A percentile compares a stretch with the other conserved stretches of the same genome.
These are phyloP conservation scores for Sipha maydis DNA, from an alignment of 2,888 invertebrate genomes.

Conservation along the genomic window DNA sequence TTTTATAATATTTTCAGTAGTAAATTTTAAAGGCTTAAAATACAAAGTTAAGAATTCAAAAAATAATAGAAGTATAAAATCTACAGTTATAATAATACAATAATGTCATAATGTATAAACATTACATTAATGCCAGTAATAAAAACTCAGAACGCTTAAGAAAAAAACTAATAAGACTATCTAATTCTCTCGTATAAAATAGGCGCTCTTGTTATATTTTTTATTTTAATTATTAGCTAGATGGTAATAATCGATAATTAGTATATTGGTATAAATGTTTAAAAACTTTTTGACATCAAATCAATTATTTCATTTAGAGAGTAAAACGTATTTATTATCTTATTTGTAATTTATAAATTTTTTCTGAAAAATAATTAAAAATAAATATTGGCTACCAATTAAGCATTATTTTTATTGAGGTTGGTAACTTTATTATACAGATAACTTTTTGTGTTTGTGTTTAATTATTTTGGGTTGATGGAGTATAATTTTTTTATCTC, in stretches of 20 bases:
- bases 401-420: neutral
- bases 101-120: too few relatives aligned
- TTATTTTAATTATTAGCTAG: too few relatives aligned
- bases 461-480: constrained; percentile 36
- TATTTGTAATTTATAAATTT: neutral
- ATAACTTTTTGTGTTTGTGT: constrained; percentile 19
- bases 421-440: constrained; percentile 15
- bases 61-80: too few relatives aligned
- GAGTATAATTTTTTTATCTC: constrained; percentile 2
- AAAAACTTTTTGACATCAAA: neutral
- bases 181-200: neutral
- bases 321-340: neutral
- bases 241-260: too few relatives aligned
- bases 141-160: neutral
- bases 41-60: too few relatives aligned
- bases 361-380: constrained; percentile 42
- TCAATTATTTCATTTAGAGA: neutral
- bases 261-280: neutral
- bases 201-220: too few relatives aligned
- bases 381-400: constrained; percentile 15
- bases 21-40: too few relatives aligned
- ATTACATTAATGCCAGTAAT: neutral
- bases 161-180: neutral
- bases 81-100: too few relatives aligned
- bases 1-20: too few relatives aligned